These are phyloP conservation scores for Megaleporinus macrocephalus DNA, from an alignment of 2,113 vertebrate species.

Conservation along the genomic window DNA sequence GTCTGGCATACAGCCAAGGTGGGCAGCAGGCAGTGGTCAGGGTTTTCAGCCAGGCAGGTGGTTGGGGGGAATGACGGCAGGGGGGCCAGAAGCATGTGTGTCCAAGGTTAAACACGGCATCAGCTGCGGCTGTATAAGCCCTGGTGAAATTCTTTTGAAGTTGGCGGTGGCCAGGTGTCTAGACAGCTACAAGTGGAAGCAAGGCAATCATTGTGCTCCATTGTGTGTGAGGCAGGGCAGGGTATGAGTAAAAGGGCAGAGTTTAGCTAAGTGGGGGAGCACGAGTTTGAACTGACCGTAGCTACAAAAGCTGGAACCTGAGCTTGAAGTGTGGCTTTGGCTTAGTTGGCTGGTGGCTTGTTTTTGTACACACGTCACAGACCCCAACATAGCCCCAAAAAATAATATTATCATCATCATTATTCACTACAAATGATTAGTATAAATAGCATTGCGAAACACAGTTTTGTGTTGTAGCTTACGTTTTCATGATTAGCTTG, in stretches of 20 bases:
- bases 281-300: background rate
- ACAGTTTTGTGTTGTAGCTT: no score
- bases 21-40: background rate
- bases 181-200: constrained; percentile 34
- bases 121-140: constrained; percentile 68
- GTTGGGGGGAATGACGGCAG: constrained; percentile 50
- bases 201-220: background rate
- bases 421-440: no score
- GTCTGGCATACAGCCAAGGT: background rate
- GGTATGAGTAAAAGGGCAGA: background rate
- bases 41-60: constrained; percentile 24
- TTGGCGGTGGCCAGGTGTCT: constrained; percentile 68
- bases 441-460: no score
- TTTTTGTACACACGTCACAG: no score
- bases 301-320: constrained; percentile 12
- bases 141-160: constrained; percentile 65
- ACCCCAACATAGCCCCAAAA: no score
- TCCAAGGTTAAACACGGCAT: constrained; percentile 63
- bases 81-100: constrained; percentile 42
- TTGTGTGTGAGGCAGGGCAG: constrained; percentile 11
- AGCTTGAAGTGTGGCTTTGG: background rate
- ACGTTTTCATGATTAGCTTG: no score
- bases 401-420: no score
- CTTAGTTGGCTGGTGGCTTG: background rate
- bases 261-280: background rate